phyloP scores from a whole-genome alignment of 64 coral and sea anemone genomes.

The Montipora efflorescens region DNA sequence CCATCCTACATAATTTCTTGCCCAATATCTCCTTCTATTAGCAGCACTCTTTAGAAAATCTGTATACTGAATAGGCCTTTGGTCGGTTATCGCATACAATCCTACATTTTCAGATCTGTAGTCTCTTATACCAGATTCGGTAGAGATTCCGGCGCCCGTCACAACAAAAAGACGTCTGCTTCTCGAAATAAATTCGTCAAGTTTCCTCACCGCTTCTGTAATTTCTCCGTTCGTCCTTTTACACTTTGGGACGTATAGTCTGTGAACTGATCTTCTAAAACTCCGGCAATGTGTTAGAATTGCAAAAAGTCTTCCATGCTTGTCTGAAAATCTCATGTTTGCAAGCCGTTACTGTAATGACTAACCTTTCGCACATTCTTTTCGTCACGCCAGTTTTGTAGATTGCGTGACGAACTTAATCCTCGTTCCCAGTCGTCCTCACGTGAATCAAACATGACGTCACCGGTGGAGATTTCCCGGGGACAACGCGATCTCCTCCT shows the following conservation, averaged over 20 bases:
- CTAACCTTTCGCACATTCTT: too few relatives aligned
- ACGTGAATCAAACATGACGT: too few relatives aligned
- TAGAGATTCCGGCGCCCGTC: slow-evolving; percentile 94
- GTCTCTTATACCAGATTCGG: slow-evolving; percentile 97
- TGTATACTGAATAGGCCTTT: slow-evolving; percentile 83
- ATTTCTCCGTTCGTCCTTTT: slow-evolving; percentile 57
- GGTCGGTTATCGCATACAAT: slow-evolving; percentile 77
- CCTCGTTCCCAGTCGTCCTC: too few relatives aligned
- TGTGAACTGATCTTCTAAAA: slow-evolving; percentile 12
- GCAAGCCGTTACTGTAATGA: too few relatives aligned
- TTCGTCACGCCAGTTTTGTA: too few relatives aligned
- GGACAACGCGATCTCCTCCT: too few relatives aligned
- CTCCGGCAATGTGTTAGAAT: neutral
- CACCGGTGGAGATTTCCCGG: too few relatives aligned
- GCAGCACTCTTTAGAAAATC: slow-evolving; percentile 79
- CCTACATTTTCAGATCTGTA: slow-evolving; percentile 94
- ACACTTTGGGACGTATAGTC: slow-evolving; percentile 77
- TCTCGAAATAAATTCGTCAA: slow-evolving; percentile 75
- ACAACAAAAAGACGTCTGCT: slow-evolving; percentile 83
- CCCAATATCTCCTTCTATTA: slow-evolving; percentile 94
- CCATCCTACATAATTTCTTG: slow-evolving; percentile 97
- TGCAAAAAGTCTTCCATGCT: neutral
- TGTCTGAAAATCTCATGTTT: neutral
- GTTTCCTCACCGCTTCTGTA: slow-evolving; percentile 33
- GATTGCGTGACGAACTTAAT: too few relatives aligned